phyloP scores from a whole-genome alignment of 2,113 vertebrate species.

The Hemibagrus wyckioides region DNA sequence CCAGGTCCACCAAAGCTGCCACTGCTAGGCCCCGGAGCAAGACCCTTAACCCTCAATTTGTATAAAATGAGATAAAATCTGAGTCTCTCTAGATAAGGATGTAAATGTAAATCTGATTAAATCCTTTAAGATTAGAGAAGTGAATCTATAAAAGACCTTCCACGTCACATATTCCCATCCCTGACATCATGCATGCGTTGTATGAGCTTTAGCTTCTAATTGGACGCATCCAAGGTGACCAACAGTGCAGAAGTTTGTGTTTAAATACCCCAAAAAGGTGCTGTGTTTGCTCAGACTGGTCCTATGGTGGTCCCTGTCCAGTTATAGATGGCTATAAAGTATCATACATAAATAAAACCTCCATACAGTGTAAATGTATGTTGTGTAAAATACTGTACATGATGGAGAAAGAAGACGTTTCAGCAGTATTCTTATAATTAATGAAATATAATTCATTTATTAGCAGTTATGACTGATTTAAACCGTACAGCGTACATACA shows the following conservation, averaged over 20 bases:
- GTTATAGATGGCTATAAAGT: background rate
- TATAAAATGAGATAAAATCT: no score
- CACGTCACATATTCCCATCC: background rate
- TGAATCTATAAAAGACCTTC: background rate
- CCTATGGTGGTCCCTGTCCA: background rate
- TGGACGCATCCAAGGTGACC: background rate
- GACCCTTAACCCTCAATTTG: no score
- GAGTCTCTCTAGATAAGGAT: no score
- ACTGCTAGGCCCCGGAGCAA: no score
- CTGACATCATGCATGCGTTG: background rate
- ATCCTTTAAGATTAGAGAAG: background rate
- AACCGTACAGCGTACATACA: background rate
- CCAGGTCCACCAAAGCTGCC: no score
- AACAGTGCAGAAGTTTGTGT: background rate
- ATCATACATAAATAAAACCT: background rate
- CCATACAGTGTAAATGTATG: background rate
- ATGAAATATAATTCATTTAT: background rate
- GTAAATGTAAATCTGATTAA: no score
- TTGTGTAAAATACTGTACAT: background rate
- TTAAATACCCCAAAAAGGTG: background rate
- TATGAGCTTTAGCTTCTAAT: background rate
- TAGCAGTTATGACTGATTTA: background rate
- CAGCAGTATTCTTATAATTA: background rate
- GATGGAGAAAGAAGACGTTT: background rate
- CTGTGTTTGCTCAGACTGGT: background rate